Conservation (phyloP, 2,888 invertebrate species). For the Agrypnus murinus region DNA sequence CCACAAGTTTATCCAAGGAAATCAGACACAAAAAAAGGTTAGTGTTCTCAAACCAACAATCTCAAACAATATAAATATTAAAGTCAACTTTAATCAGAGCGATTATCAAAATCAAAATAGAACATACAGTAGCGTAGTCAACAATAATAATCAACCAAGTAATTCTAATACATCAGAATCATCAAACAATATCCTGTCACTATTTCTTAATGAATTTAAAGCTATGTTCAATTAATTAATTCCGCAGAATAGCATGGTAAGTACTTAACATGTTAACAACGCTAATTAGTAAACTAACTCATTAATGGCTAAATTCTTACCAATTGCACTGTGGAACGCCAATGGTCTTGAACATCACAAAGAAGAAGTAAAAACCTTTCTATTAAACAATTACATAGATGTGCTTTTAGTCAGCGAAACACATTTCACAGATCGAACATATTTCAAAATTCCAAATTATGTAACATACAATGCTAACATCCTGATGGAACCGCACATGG, state of each 20-base stretch:
- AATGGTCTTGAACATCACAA: slow-evolving; percentile 27
- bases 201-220: no score
- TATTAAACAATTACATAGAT: slow-evolving; percentile 24
- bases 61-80: slow-evolving; percentile 6
- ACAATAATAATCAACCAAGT: slow-evolving; percentile 17
- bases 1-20: no score
- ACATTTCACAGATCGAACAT: no score
- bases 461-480: no score
- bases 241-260: slow-evolving; percentile 38
- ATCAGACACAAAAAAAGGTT: slow-evolving; percentile 20
- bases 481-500: no score
- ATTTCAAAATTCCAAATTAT: slow-evolving; percentile 23
- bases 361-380: slow-evolving; percentile 30
- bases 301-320: slow-evolving; percentile 23
- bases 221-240: no score
- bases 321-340: slow-evolving; percentile 41
- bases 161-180: slow-evolving; percentile 10
- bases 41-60: not conserved
- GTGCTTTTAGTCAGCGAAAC: not conserved
- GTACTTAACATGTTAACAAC: no score
- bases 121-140: slow-evolving; percentile 11
- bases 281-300: slow-evolving; percentile 25
- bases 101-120: no score
- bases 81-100: no score
- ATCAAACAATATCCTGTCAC: slow-evolving; percentile 33